Base-by-base conservation (phyloP, 1,140 invertebrate species). In the Zophobas atratus region DNA sequence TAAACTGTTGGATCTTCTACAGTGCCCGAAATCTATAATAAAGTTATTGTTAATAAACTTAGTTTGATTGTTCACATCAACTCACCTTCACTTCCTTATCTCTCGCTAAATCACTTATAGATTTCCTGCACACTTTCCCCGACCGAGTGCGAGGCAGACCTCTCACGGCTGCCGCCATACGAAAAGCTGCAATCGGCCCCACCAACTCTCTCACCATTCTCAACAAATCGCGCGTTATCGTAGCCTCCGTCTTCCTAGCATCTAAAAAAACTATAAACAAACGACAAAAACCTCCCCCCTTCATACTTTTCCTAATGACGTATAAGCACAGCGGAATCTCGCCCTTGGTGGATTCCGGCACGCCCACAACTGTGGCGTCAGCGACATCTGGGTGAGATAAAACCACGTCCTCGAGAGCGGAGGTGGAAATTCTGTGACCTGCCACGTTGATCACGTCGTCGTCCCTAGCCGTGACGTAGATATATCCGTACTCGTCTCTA, bases 391-490 rank as follows among this genome's bases (percentile, higher is more conserved):
- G 90, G 88, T 97, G 96, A 6, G 93, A 89, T 5, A 98, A 84
- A 4, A 98, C 91, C 0, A 97, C 95, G 86, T 98, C 96, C 86
- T 98, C 97, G 4, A 99, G 85, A 0, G 94, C 94, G 0, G 94
- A 92, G 0, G 96, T 97, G 0, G 95, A 97, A 6, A 99, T 87
- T 53, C 97, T 88, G 84, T 98, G 96, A 0, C 97, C 97, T 1
- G 97, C 94, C 0, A 98, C 96, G 84, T 98, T 98, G 73, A 99
- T 98, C n/a, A 99, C 93, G 86, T 99, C 97, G 87, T 99, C 97
- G 73, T 95, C 95, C 34, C 97, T 88, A 0, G 96, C 94, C 39
- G 96, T 95, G 0, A 98, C 95, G 83, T 94, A 95, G 0, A 98
- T 89, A 75, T 96, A 95, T 1, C 96, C 96, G 77, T 93, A 92